A percentile compares a stretch with the other conserved stretches of the same genome.
These are phyloP conservation scores for Hylaeus volcanicus DNA, from an alignment of 1,140 invertebrate species.

Conservation along the genomic window DNA sequence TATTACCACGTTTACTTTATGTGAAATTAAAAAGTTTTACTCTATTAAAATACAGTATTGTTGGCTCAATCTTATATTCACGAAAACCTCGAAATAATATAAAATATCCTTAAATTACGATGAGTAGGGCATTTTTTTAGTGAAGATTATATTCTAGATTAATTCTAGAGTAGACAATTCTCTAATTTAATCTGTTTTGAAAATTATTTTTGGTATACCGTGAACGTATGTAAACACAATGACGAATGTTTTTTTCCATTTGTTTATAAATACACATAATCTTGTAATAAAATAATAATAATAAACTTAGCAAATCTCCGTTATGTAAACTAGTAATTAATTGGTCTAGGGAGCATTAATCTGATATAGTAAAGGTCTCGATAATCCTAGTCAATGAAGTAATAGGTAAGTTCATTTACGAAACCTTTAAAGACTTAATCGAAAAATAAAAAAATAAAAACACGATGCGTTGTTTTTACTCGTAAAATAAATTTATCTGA, in stretches of 20 bases:
- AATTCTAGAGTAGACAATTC: neutral
- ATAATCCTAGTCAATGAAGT: constrained; percentile 1
- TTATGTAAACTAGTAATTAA: neutral
- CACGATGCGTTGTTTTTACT: neutral
- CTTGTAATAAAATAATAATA: constrained; percentile 1
- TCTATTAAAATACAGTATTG: neutral
- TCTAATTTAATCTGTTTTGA: neutral
- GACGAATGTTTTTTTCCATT: neutral
- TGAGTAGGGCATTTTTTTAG: neutral
- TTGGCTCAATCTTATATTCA: constrained; percentile 12
- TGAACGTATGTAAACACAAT: neutral
- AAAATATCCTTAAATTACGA: constrained; percentile 9
- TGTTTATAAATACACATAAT: neutral
- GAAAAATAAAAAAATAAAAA: neutral
- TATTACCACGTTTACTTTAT: constrained; percentile 1
- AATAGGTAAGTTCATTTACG: neutral
- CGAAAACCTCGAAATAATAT: constrained; percentile 1
- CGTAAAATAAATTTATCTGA: neutral
- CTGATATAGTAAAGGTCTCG: constrained; percentile 11
- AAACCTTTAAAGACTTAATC: constrained; percentile 2
- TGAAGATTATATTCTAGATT: neutral
- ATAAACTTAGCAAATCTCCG: neutral
- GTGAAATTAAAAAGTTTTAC: constrained; percentile 9
- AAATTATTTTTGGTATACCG: constrained; percentile 7
- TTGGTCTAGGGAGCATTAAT: neutral